Evolutionary conservation across 2,888 invertebrate genomes (phyloP).

Genomic region (Clunio marinus): DNA sequence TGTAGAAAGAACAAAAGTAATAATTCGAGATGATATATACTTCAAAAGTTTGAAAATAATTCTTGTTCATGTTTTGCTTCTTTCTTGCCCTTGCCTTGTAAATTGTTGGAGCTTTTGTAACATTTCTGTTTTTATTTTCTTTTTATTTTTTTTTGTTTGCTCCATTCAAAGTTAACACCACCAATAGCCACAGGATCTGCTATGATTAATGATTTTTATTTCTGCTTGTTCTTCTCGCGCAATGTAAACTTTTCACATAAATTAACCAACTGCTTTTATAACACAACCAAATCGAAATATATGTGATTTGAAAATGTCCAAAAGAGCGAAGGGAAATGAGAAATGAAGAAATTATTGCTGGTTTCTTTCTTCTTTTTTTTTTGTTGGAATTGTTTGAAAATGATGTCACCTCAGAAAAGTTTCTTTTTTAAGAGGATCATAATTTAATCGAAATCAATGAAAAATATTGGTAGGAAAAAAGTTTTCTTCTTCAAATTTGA

Average conservation of each 20-base stretch:
- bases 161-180: constrained; percentile 34
- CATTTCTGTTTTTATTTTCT: too few species aligned
- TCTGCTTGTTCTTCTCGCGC: constrained; percentile 21
- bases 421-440: too few species aligned
- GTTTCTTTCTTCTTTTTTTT: too few species aligned
- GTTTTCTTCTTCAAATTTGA: too few species aligned
- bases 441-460: too few species aligned
- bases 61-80: constrained; percentile 14
- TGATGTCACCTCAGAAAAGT: too few species aligned
- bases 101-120: constrained; percentile 20
- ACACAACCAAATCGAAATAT: constrained; percentile 25
- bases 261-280: constrained; percentile 21
- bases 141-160: not conserved
- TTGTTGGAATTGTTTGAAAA: too few species aligned
- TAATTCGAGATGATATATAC: constrained; percentile 36
- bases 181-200: constrained; percentile 34
- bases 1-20: constrained; percentile 11
- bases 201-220: constrained; percentile 37
- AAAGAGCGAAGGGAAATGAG: not conserved
- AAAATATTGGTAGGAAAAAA: too few species aligned
- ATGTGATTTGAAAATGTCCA: constrained; percentile 6
- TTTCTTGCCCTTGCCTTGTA: constrained; percentile 1
- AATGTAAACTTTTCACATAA: constrained; percentile 36
- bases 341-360: not conserved
- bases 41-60: constrained; percentile 24